Percentiles rank a stretch among this genome's conserved stretches.
Evolutionary conservation across 2,113 vertebrate genomes (phyloP).

Genomic region (Tympanuchus pallidicinctus): DNA sequence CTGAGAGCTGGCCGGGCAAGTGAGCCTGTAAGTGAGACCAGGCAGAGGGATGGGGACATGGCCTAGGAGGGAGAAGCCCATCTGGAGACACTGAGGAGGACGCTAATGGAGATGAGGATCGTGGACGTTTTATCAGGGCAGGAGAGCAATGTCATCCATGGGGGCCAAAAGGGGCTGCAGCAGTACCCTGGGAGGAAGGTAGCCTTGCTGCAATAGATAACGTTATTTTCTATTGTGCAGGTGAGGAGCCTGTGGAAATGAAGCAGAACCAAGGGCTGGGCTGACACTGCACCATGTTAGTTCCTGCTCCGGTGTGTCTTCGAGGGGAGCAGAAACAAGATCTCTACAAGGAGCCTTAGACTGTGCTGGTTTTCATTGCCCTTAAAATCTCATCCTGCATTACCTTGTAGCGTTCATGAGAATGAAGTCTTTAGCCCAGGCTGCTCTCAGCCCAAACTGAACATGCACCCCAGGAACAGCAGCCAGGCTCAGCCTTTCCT

Average conservation of each 20-base stretch:
- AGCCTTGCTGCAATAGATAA: accelerated
- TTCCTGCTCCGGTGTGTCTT: not conserved
- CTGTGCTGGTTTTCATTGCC: not conserved
- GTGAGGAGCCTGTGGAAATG: not conserved
- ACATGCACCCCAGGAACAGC: not conserved
- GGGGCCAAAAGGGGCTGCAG: not conserved
- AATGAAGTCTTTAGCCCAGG: too few relatives aligned
- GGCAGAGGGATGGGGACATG: not conserved
- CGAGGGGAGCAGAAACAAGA: not conserved
- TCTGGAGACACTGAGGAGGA: not conserved
- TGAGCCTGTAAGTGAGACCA: not conserved
- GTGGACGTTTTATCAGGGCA: not conserved
- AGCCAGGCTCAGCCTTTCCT: not conserved
- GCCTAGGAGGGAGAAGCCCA: not conserved
- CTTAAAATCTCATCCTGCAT: not conserved
- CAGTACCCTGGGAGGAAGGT: not conserved
- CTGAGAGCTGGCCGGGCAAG: not conserved
- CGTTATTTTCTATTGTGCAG: not conserved
- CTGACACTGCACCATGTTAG: accelerated
- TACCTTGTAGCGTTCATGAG: not conserved
- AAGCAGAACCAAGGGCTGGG: not conserved
- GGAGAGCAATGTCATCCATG: accelerated
- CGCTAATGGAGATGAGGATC: not conserved
- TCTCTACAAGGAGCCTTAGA: not conserved
- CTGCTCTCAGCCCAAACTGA: accelerated